Evolutionary conservation across 2,113 vertebrate genomes (phyloP), one percentile per base, ranked within the genome.

Genomic region (Pelodiscus sinensis): DNA sequence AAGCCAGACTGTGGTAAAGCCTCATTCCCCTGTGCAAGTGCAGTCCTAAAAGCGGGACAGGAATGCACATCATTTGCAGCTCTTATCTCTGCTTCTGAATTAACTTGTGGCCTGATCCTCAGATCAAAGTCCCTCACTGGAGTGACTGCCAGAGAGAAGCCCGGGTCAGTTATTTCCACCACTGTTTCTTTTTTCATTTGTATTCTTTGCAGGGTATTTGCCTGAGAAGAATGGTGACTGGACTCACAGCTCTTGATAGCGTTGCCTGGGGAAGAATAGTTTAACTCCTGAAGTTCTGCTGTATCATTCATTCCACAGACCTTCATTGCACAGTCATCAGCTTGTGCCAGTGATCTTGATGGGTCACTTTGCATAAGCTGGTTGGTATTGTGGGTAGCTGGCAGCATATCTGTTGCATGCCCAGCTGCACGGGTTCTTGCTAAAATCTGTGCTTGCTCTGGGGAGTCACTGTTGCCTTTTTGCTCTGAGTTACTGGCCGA

Each of bases 251-350:
- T 84, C 73, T 83, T 56, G 0, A 51, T 5, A 88, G 81, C 24
- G 58, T 55, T 12, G 0, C 14, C n/a, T 0, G 9, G 84, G n/a
- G 86, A 77, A 55, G 87, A 89, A 88, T 79, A 85, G n/a, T 62
- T 35, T 71, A 96, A 84, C 79, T 92, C 82, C 77, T 93, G 93
- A 6, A 92, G 80, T 0, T 15, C 84, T 18, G 92, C 93, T 57
- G 94, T 95, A 80, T 96, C 88, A 21, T 92, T 94, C 95, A 97
- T 87, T 92, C 95, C 95, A 79, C 88, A 95, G 6, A 88, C 73
- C 56, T 95, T 94, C 57, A 83, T 27, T 60, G 65, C 88, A 68
- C 90, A 86, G 68, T 97, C 97, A 78, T 95, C 97, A 82, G 85
- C 82, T 56, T 92, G 96, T 0, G 22, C 71, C 79, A 92, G 84